Base-by-base conservation (phyloP, 2,888 invertebrate species). In the Idaea biselata region DNA sequence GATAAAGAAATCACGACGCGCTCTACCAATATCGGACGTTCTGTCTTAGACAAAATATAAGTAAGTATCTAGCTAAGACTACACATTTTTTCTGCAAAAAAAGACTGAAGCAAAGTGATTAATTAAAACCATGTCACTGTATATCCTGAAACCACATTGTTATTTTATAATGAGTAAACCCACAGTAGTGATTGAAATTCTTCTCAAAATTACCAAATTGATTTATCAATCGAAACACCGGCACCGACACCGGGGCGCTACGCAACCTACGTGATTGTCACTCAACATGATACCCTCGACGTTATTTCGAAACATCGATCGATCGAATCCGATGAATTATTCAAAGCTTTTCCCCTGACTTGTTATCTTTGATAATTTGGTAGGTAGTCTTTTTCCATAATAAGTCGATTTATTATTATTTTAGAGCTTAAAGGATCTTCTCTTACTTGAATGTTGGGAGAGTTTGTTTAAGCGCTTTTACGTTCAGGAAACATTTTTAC, bases 281-380 rank as follows among this genome's bases (percentile, higher is more conserved):
- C 70, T 67, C 65, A 64, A 68, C 66, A 71, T 68, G 65, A 70
- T 70, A 68, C 68, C 63, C 62, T 60, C 60, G 55, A 64, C 63
- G 60, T 67, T 67, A 61, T 68, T 66, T 64, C 58, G 69, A 61
- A 59, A 67, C 73, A 75, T 75, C 72, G 74, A 77, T 75, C 72
- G 74, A 77, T 74, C 72, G 65, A 55, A 59, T 53, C 33, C 58
- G 63, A 75, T 78, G 76, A 78, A 78, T 78, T 68, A 78, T 76
- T 77, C 78, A 78, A 64, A 61, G 60, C 61, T 62, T 73, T 69
- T 59, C 66, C 72, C 70, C 73, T 67, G 73, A 68, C 73, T 76
- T 75, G 74, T 73, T 74, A 75, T 71, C 70, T 70, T 66, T 73
- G 73, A 76, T 77, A 76, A 76, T 74, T 76, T 70, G 70, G 68